Base-by-base conservation (phyloP, 2,797 vertebrate species). In the Pipistrellus pygmaeus region DNA sequence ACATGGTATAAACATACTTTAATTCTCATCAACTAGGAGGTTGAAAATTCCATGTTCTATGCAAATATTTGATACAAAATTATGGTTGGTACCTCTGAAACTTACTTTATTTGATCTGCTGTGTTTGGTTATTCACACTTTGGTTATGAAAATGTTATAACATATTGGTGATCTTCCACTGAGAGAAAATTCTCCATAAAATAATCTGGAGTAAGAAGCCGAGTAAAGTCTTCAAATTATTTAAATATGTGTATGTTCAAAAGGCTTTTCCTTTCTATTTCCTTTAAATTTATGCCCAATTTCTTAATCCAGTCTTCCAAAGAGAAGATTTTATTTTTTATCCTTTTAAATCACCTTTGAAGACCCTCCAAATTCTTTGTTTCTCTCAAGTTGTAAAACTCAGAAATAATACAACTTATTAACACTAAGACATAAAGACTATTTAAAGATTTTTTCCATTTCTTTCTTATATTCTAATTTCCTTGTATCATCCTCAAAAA, bases 151-250 rank as follows among this genome's bases (percentile, higher is more conserved):
- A 90, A 75, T 77, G 48, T 86, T 96, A 76, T 72, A 41, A 94
- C 71, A 85, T 83, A 84, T 77, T 64, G 75, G 68, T 60, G 83
- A 93, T 69, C 35, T 30, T 88, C 71, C 86, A 78, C 3, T 44
- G 46, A 96, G 84, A 85, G 72, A n/a, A 94, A 94, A 86, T 96
- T 96, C 64, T 80, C 78, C 46, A 71, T 69, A 68, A 94, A 93
- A 89, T 73, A 92, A 66, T 86, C 23, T 91, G 32, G 38, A 86
- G 30, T 57, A 77, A 93, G n/a, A 95, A 84, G 51, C 17, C 30
- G 4, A 93, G 83, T 82, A 46, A 89, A 86, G 46, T 71, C 78
- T 95, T 86, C 35, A 64, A 96, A 82, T 82, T 90, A 92, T 84
- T 93, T 88, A 94, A 94, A 80, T 92, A 84, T 60, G 44, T 60